Evolutionary conservation across 2,888 invertebrate genomes (phyloP).

Genomic region (Schizaphis graminum): DNA sequence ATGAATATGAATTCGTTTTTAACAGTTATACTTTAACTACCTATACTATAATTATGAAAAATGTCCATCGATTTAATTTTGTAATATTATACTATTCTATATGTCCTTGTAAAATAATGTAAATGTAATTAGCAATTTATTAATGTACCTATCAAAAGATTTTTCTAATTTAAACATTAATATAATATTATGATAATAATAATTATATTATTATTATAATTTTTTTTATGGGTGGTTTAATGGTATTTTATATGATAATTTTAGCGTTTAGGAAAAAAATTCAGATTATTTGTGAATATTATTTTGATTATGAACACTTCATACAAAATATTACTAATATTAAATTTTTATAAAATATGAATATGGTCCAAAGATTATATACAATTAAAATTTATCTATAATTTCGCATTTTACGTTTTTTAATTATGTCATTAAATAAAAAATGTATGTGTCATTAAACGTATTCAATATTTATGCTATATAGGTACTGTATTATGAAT

Average conservation of each 20-base stretch:
- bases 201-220: not conserved
- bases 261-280: not conserved
- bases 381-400: constrained; percentile 11
- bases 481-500: not conserved
- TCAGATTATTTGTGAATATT: not conserved
- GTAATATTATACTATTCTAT: not conserved
- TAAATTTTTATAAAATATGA: not conserved
- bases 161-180: constrained; percentile 3
- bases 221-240: not conserved
- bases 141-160: not conserved
- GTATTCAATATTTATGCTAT: not conserved
- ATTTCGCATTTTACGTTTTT: constrained; percentile 47
- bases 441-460: not conserved
- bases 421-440: no score
- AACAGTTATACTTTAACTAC: not conserved
- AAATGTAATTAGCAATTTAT: constrained; percentile 9
- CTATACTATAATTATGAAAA: not conserved
- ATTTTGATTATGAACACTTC: not conserved
- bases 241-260: not conserved
- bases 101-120: not conserved
- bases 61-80: not conserved
- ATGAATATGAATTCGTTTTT: not conserved
- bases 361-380: constrained; percentile 30
- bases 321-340: not conserved
- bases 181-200: not conserved